Conservation (phyloP, 2,888 invertebrate species). For the Ichneumoninae sp. region DNA sequence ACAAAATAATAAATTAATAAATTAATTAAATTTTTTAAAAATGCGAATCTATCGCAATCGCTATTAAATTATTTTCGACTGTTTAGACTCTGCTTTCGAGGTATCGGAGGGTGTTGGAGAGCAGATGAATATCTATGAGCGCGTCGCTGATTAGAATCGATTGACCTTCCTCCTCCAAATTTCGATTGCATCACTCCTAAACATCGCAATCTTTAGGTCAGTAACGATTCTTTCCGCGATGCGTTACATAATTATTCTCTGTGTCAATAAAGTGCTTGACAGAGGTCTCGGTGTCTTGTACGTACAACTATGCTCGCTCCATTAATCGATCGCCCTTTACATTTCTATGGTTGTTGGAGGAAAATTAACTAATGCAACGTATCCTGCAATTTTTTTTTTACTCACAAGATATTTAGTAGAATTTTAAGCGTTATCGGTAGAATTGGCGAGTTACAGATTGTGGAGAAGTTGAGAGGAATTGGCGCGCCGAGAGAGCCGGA, state of each 20-base stretch:
- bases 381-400: conserved; percentile 53
- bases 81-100: conserved; percentile 1
- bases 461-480: conserved; percentile 24
- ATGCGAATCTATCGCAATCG: not conserved
- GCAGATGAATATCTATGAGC: not conserved
- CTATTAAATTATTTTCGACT: not conserved
- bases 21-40: not conserved
- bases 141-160: not conserved
- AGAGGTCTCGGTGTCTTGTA: not conserved
- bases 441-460: conserved; percentile 46
- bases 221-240: not conserved
- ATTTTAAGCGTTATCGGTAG: conserved; percentile 35
- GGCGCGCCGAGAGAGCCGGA: conserved; percentile 32
- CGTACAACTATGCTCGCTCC: not conserved
- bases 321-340: not conserved
- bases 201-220: not conserved
- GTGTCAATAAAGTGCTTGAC: not conserved
- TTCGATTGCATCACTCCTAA: not conserved
- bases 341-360: not conserved
- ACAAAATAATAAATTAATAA: not conserved
- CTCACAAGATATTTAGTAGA: conserved; percentile 40
- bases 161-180: not conserved
- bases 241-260: conserved; percentile 25
- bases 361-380: conserved; percentile 1
- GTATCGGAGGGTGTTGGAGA: conserved; percentile 2